Percentiles rank a stretch among this genome's conserved stretches.
Evolutionary conservation across 2,113 vertebrate species (phyloP).

Genomic region (Alethe diademata): DNA sequence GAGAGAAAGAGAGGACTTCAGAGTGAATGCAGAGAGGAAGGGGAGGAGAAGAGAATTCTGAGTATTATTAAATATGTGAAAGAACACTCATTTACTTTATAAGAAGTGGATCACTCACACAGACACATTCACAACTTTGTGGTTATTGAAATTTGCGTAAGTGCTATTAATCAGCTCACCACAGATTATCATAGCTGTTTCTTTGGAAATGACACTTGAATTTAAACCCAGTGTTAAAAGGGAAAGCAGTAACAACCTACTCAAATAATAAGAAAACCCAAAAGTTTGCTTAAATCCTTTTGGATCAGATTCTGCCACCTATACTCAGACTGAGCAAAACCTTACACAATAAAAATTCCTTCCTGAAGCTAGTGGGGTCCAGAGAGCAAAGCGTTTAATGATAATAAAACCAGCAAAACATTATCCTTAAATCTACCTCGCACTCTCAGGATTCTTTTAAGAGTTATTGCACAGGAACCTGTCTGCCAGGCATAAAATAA

Average conservation of each 20-base stretch:
- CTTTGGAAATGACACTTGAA: slow-evolving; percentile 73
- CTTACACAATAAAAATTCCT: not conserved
- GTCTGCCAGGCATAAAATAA: not conserved
- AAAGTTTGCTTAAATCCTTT: slow-evolving; percentile 29
- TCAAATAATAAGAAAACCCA: slow-evolving; percentile 37
- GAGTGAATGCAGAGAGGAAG: slow-evolving; percentile 53
- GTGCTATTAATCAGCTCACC: slow-evolving; percentile 80
- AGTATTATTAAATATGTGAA: slow-evolving; percentile 73
- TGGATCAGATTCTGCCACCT: not conserved
- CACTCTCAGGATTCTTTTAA: not conserved
- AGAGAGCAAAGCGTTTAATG: not conserved
- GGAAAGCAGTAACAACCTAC: slow-evolving; percentile 56
- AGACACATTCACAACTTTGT: slow-evolving; percentile 72
- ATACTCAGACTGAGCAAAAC: not conserved
- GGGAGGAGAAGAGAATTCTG: slow-evolving; percentile 63
- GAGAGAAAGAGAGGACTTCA: slow-evolving; percentile 55
- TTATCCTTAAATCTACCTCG: not conserved
- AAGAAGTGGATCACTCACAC: slow-evolving; percentile 76
- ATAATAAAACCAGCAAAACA: not conserved
- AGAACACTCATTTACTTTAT: slow-evolving; percentile 81
- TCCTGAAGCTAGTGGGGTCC: not conserved
- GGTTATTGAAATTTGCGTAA: slow-evolving; percentile 79
- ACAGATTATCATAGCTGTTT: slow-evolving; percentile 76
- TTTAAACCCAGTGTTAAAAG: slow-evolving; percentile 52
- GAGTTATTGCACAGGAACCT: not conserved